Conservation (phyloP, 1,140 invertebrate genomes). For the Stratiolaelaps scimitus region DNA sequence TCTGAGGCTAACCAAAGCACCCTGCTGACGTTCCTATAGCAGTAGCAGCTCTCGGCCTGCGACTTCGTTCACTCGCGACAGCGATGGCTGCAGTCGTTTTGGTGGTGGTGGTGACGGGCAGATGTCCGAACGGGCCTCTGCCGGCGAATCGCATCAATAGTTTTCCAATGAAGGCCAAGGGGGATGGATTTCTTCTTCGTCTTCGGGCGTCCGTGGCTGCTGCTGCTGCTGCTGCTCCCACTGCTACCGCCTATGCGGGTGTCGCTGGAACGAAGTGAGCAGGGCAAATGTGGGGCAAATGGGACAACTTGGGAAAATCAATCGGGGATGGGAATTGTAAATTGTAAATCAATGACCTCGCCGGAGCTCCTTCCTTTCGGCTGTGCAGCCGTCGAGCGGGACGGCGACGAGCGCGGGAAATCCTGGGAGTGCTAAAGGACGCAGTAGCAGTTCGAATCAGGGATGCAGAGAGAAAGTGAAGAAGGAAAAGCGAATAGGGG, state of each 20-base stretch:
- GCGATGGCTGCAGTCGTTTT: too few relatives aligned
- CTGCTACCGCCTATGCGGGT: too few relatives aligned
- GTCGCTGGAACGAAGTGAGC: too few relatives aligned
- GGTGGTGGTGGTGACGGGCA: too few relatives aligned
- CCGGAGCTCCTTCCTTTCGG: too few relatives aligned
- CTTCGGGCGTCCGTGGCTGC: not conserved
- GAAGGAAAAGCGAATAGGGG: too few relatives aligned
- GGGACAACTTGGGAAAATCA: not conserved
- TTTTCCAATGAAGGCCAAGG: slow-evolving; percentile 23
- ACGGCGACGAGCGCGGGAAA: too few relatives aligned
- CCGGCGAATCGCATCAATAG: slow-evolving; percentile 21
- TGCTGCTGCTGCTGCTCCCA: not conserved
- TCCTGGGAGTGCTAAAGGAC: too few relatives aligned
- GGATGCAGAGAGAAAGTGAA: too few relatives aligned
- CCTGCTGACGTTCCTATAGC: not conserved
- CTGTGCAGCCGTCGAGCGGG: too few relatives aligned
- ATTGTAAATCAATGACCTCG: slow-evolving; percentile 28
- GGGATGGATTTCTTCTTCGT: slow-evolving; percentile 10
- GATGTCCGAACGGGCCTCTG: not conserved
- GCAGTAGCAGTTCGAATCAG: too few relatives aligned
- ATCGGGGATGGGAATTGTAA: slow-evolving; percentile 25
- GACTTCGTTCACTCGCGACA: not conserved
- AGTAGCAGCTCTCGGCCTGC: not conserved
- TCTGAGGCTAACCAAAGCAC: not conserved
- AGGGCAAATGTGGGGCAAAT: too few relatives aligned